Evolutionary conservation across 1,140 invertebrate genomes (phyloP).

Genomic region (Calycopis cecrops): DNA sequence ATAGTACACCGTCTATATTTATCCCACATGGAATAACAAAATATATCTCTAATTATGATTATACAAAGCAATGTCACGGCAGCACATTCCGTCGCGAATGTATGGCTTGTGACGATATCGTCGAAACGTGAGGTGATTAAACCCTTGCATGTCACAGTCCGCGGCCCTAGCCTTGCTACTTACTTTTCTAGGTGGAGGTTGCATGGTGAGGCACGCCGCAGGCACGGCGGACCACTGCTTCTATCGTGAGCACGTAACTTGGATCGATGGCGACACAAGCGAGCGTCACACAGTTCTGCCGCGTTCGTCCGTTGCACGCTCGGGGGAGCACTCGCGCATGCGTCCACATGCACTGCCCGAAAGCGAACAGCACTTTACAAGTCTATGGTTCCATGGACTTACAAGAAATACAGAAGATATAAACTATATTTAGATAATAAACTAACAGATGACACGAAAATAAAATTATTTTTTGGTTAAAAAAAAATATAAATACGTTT

Average conservation of each 20-base stretch:
- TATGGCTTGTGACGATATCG: neutral
- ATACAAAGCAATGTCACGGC: neutral
- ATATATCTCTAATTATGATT: too few relatives aligned
- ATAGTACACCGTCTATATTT: too few relatives aligned
- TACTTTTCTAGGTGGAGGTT: conserved; percentile 86
- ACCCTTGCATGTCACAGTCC: too few relatives aligned
- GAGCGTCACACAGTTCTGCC: conserved; percentile 50
- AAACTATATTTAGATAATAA: too few relatives aligned
- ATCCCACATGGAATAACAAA: too few relatives aligned
- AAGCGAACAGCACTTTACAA: neutral
- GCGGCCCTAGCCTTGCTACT: conserved; percentile 34
- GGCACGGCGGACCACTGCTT: conserved; percentile 37
- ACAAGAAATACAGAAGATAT: neutral
- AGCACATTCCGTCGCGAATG: neutral
- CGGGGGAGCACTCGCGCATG: conserved; percentile 44
- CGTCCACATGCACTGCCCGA: conserved; percentile 20
- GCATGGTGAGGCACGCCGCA: conserved; percentile 76
- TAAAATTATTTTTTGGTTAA: too few relatives aligned
- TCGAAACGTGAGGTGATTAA: conserved; percentile 8
- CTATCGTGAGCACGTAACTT: conserved; percentile 31
- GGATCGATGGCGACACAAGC: conserved; percentile 54
- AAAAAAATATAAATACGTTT: too few relatives aligned
- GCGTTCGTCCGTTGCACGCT: conserved; percentile 40
- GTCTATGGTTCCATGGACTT: conserved; percentile 3
- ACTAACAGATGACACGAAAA: too few relatives aligned